Percentiles rank a stretch among this genome's conserved stretches.
Evolutionary conservation across 2,797 vertebrate species (phyloP).

Genomic region (Falco novaeseelandiae): DNA sequence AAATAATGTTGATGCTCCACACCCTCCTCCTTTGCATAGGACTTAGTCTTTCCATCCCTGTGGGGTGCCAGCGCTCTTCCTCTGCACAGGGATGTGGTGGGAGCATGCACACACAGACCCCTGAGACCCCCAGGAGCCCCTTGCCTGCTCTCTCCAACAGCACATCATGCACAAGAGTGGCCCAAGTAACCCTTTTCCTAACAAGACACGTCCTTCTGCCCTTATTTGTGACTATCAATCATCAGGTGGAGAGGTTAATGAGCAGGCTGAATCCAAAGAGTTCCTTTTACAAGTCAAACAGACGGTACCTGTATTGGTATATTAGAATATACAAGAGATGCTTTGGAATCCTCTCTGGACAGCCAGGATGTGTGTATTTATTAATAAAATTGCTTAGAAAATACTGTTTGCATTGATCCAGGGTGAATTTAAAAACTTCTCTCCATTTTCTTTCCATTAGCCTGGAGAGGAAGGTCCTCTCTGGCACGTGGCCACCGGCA

Average conservation of each 20-base stretch:
- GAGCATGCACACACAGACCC: not conserved
- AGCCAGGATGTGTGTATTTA: not conserved
- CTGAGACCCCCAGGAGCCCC: not conserved
- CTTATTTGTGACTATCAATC: not conserved
- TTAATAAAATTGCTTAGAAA: not conserved
- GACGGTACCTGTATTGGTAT: fast-evolving
- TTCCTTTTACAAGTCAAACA: not conserved
- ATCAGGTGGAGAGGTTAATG: not conserved
- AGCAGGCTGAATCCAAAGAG: not conserved
- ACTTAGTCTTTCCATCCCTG: not conserved
- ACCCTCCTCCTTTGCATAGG: not conserved
- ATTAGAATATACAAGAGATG: not conserved
- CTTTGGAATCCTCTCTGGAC: not conserved
- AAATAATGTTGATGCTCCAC: not conserved
- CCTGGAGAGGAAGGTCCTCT: not conserved
- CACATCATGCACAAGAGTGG: not conserved
- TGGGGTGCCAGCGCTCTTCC: not conserved
- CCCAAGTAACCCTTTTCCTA: not conserved
- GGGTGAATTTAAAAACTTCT: not conserved
- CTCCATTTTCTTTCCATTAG: constrained; percentile 10
- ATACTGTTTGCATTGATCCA: not conserved
- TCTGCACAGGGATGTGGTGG: fast-evolving
- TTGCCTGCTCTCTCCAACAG: not conserved
- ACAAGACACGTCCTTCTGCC: not conserved
- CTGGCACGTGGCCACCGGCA: not conserved